A percentile compares a stretch with the other conserved stretches of the same genome.
phyloP scores from a whole-genome alignment of 1,140 invertebrate genomes.

The Listronotus oregonensis region DNA sequence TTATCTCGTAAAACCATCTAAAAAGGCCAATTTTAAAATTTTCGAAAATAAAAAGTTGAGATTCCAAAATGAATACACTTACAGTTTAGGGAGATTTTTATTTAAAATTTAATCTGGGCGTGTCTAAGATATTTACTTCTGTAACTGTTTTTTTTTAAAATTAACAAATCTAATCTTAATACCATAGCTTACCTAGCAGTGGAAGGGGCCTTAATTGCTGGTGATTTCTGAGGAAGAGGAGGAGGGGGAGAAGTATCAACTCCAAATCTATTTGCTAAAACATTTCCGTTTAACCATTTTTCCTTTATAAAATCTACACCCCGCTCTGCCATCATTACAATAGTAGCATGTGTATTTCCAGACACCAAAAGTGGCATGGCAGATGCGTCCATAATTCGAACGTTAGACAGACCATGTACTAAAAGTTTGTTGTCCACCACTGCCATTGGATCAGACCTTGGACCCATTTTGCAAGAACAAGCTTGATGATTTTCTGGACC shows the following conservation, averaged over 20 bases:
- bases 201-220: slow-evolving; percentile 11
- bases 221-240: slow-evolving; percentile 12
- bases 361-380: slow-evolving; percentile 77
- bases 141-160: background rate
- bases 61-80: too few relatives aligned
- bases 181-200: background rate
- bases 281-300: slow-evolving; percentile 53
- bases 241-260: background rate
- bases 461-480: slow-evolving; percentile 82
- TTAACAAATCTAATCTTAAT: background rate
- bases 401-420: slow-evolving; percentile 70
- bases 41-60: too few relatives aligned
- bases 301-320: slow-evolving; percentile 78
- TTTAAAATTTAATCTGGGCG: too few relatives aligned
- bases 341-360: slow-evolving; percentile 81
- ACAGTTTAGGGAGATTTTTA: too few relatives aligned
- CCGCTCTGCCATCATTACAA: slow-evolving; percentile 84
- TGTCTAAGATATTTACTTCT: too few relatives aligned
- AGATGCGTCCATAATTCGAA: slow-evolving; percentile 78
- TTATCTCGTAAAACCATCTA: too few relatives aligned
- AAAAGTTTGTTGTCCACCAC: slow-evolving; percentile 74
- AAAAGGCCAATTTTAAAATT: too few relatives aligned
- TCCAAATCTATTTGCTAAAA: slow-evolving; percentile 28
- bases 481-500: slow-evolving; percentile 85
- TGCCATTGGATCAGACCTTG: slow-evolving; percentile 65